These are phyloP conservation scores for Odontamblyopus lacepedii DNA, from an alignment of 2,797 vertebrate genomes.

Conservation along the genomic window DNA sequence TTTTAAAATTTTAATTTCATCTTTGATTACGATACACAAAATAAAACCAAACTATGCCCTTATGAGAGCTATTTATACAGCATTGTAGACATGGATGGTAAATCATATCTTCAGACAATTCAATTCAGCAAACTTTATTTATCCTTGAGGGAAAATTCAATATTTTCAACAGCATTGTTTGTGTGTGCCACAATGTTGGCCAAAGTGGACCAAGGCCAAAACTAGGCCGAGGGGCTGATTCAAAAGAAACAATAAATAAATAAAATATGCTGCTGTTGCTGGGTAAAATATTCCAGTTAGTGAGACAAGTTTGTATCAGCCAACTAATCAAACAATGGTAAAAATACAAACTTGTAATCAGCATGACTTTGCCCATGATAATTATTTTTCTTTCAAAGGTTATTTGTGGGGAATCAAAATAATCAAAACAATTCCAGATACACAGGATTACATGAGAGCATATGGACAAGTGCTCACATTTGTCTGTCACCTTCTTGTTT, in stretches of 20 bases:
- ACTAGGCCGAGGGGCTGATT: neutral
- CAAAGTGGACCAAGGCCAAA: conserved; percentile 8
- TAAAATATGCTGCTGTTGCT: neutral
- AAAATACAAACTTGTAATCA: neutral
- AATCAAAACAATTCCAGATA: neutral
- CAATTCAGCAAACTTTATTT: conserved; percentile 6
- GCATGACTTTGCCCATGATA: conserved; percentile 4
- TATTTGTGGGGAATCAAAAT: conserved; percentile 5
- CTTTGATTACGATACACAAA: neutral
- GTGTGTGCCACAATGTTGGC: neutral
- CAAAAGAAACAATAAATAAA: conserved; percentile 1
- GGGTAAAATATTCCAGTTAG: neutral
- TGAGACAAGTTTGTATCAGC: neutral
- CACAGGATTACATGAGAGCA: no score
- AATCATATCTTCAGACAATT: conserved; percentile 7
- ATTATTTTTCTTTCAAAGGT: neutral
- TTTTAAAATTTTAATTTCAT: neutral
- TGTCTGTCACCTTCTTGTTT: no score
- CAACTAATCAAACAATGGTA: neutral
- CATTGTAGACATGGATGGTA: neutral
- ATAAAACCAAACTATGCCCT: neutral
- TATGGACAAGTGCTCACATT: neutral
- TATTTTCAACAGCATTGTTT: conserved; percentile 6
- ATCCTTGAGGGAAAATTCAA: conserved; percentile 10
- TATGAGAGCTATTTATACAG: neutral